A percentile compares a stretch with the other conserved stretches of the same genome.
phyloP scores from a whole-genome alignment of 2,888 invertebrate genomes.

The Zygogramma bicolorata region DNA sequence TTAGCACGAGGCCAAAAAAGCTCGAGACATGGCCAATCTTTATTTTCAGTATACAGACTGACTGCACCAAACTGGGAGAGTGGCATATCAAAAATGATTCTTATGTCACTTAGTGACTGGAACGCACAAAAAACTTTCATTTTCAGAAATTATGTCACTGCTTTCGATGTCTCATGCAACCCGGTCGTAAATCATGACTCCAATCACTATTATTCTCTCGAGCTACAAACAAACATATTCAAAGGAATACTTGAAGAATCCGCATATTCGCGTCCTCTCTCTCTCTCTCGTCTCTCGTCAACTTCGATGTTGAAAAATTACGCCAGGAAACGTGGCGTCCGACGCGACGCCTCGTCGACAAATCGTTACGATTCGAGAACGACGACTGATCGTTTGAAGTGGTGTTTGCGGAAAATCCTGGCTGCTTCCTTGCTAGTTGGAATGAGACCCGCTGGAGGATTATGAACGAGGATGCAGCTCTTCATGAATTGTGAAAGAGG shows the following conservation, averaged over 20 bases:
- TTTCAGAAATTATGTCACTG: neutral
- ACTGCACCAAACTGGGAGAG: too few relatives aligned
- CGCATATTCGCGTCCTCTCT: neutral
- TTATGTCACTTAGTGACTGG: neutral
- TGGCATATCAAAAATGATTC: neutral
- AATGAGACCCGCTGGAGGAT: neutral
- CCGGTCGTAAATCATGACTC: too few relatives aligned
- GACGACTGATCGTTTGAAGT: neutral
- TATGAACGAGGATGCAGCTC: neutral
- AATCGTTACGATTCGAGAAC: neutral
- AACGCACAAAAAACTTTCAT: too few relatives aligned
- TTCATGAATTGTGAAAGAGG: neutral
- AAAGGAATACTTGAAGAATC: neutral
- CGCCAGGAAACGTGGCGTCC: slow-evolving; percentile 28
- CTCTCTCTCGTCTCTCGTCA: neutral
- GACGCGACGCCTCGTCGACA: neutral
- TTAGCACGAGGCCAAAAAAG: too few relatives aligned
- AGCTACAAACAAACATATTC: neutral
- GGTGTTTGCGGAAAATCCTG: slow-evolving; percentile 21
- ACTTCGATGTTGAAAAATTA: slow-evolving; percentile 24
- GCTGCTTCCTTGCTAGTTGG: neutral
- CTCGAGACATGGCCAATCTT: too few relatives aligned
- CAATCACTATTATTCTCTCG: neutral
- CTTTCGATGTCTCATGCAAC: neutral
- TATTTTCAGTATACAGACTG: too few relatives aligned